These are phyloP conservation scores for Gadopsis marmoratus DNA, from an alignment of 2,797 vertebrate species.

Conservation along the genomic window DNA sequence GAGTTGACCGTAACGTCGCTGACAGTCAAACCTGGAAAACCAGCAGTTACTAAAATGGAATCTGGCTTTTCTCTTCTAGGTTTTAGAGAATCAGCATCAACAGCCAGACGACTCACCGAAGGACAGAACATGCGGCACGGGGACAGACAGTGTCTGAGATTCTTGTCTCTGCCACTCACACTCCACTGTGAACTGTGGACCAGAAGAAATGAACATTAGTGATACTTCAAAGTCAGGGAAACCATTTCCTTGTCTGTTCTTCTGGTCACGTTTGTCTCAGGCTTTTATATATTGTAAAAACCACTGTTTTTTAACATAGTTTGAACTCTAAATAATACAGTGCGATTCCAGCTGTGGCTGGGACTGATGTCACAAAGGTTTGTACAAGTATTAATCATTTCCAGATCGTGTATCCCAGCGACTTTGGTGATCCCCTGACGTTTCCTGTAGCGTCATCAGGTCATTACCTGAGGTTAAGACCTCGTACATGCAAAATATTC, in stretches of 20 bases:
- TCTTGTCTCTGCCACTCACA: conserved; percentile 94
- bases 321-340: not conserved
- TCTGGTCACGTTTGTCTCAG: not conserved
- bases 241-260: not conserved
- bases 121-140: conserved; percentile 91
- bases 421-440: too few species aligned
- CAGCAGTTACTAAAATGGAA: conserved; percentile 1
- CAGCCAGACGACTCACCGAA: conserved; percentile 86
- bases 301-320: not conserved
- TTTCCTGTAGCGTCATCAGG: not conserved
- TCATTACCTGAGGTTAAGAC: not conserved
- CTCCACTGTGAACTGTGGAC: conserved; percentile 90
- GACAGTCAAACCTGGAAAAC: conserved; percentile 86
- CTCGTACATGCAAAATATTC: not conserved
- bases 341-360: not conserved
- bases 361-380: not conserved
- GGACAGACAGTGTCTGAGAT: conserved; percentile 84
- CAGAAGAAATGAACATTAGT: not conserved
- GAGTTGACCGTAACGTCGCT: conserved; percentile 88
- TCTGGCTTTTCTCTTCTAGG: accelerated
- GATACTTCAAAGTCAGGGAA: not conserved
- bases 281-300: not conserved
- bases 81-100: not conserved
- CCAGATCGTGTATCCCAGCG: not conserved
- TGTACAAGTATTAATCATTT: not conserved